Base-by-base conservation (phyloP, 2,797 vertebrate species). In the Sparidentex hasta region DNA sequence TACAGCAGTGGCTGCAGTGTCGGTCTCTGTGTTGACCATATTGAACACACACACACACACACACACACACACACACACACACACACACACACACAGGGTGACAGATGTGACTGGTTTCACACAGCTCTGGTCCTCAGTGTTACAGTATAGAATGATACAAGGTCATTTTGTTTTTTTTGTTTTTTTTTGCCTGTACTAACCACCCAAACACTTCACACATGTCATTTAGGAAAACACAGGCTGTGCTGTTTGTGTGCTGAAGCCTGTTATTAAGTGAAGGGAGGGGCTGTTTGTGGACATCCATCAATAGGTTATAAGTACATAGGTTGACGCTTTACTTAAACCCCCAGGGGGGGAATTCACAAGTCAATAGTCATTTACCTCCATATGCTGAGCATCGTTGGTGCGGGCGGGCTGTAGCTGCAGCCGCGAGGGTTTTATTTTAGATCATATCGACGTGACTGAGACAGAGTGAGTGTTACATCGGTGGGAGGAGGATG, bases 221-320 rank as follows among this genome's bases (percentile, higher is more conserved):
- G 70, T 65, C 38, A 46, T 77, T 54, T 29, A 71, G 65, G 44
- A 52, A 80, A 68, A 68, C 70, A 76, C 54, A 58, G 41, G 62
- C 41, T 41, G 7, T 44, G 51, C 43, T 58, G 79, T 64, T 25
- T 68, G 63, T 67, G 48, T 51, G 68, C n/a, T 74, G 73, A 9
- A 62, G 52, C 38, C 57, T 78, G 79, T 77, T 7, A 2, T 78
- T 83, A 65, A 82, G 57, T 76, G 76, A 71, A 47, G 74, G 83
- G 81, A 69, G 76, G 62, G 71, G 69, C 74, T 43, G 62, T 29
- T 63, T 61, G 50, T 55, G 23, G 57, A 63, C 79, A 74, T 74
- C 71, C 73, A 78, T 46, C 68, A 65, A 80, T 74, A 78, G 56
- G 71, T 82, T 27, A 51, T 33, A 55, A 71, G 8, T 52, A 54